Conservation (phyloP, 2,888 invertebrate species). For the Hymenopus coronatus region DNA sequence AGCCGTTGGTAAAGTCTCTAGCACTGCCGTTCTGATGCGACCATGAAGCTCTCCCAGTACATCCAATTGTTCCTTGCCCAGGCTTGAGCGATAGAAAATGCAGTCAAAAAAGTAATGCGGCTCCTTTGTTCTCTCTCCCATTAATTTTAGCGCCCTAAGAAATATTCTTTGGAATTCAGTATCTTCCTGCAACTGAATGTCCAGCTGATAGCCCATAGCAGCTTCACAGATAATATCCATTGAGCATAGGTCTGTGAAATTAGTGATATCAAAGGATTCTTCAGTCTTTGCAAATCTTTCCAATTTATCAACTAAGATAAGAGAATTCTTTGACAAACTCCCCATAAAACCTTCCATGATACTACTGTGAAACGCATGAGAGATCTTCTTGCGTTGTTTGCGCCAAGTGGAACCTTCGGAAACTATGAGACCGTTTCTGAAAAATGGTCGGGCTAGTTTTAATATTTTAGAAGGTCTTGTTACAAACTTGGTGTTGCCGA, state of each 20-base stretch:
- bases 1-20: background rate
- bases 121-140: background rate
- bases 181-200: background rate
- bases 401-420: background rate
- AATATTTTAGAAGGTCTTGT: background rate
- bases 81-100: background rate
- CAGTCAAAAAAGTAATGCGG: background rate
- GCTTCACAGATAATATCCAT: background rate
- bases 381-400: background rate
- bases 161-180: background rate
- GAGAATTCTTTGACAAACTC: background rate
- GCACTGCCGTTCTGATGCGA: background rate
- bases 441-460: background rate
- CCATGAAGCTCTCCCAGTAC: background rate
- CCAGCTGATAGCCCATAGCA: background rate
- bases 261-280: background rate
- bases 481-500: background rate
- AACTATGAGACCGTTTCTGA: background rate
- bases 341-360: background rate
- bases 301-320: background rate
- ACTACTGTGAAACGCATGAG: background rate
- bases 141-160: background rate
- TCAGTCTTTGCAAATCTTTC: background rate
- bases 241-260: background rate
- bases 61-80: background rate